A percentile compares a stretch with the other conserved stretches of the same genome.
phyloP scores from a whole-genome alignment of 2,113 vertebrate species.

The Dermatemys mawii region DNA sequence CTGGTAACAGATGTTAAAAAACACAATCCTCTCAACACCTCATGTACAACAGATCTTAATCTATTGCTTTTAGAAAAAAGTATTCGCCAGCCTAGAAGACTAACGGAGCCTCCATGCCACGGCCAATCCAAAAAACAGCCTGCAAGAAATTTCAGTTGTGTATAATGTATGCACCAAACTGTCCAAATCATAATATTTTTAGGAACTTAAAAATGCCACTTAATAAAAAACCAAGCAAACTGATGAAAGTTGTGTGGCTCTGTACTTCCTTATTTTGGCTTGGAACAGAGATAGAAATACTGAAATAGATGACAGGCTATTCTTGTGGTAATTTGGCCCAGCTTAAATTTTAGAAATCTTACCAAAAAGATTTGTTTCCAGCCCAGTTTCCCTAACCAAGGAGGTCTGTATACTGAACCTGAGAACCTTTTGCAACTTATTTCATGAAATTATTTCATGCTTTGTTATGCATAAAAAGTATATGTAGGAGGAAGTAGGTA shows the following conservation, averaged over 20 bases:
- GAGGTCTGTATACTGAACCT: background rate
- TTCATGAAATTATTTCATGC: constrained; percentile 34
- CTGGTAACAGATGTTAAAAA: too few relatives aligned
- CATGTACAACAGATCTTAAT: background rate
- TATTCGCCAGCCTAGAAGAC: background rate
- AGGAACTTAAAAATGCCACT: background rate
- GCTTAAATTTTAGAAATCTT: constrained; percentile 8
- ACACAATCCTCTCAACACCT: too few relatives aligned
- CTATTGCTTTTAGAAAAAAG: constrained; percentile 6
- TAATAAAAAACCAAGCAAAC: constrained; percentile 34
- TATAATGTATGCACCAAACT: background rate
- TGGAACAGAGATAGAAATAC: background rate
- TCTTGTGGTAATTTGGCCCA: background rate
- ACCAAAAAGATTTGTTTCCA: constrained; percentile 17
- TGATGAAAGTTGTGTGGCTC: background rate
- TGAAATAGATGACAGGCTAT: background rate
- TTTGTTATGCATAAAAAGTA: background rate
- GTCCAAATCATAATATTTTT: background rate
- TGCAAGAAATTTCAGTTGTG: background rate
- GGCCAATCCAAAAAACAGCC: background rate
- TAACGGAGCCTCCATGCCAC: background rate
- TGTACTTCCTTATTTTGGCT: background rate
- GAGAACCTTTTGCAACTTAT: constrained; percentile 14
- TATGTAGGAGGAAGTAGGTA: constrained; percentile 27
- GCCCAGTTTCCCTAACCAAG: background rate